Evolutionary conservation across 2,888 invertebrate genomes (phyloP).

Genomic region (Hyposoter dolosus): DNA sequence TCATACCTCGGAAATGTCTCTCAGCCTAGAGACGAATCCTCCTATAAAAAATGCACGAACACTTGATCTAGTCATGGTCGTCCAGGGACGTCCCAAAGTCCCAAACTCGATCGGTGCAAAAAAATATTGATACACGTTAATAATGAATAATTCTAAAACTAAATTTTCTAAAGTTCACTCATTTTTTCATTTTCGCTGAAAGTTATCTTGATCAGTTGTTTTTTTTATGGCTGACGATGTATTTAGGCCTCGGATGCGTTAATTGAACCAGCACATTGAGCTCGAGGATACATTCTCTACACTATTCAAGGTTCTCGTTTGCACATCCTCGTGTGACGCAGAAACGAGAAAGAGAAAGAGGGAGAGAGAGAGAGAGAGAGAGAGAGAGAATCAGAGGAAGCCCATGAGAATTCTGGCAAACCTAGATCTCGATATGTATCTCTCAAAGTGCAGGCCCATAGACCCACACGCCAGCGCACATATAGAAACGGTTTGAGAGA

Average conservation of each 20-base stretch:
- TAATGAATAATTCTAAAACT: no score
- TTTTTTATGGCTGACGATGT: background rate
- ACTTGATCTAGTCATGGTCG: no score
- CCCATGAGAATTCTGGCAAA: constrained; percentile 21
- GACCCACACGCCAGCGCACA: constrained; percentile 6
- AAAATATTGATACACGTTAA: no score
- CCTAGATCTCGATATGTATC: constrained; percentile 43
- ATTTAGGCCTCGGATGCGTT: constrained; percentile 1
- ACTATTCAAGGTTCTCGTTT: background rate
- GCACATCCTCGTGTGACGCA: background rate
- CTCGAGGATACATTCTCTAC: background rate
- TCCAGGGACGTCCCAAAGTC: no score
- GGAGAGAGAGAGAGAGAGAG: background rate
- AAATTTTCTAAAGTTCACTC: background rate
- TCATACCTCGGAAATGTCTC: background rate
- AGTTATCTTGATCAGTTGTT: no score
- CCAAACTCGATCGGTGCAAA: no score
- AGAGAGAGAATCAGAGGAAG: background rate
- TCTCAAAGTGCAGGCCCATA: background rate
- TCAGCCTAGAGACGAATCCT: background rate
- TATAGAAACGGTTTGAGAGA: constrained; percentile 29
- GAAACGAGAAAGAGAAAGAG: background rate
- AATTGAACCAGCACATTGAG: background rate
- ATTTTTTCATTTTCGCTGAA: background rate
- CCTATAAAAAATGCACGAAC: no score